A percentile compares a stretch with the other conserved stretches of the same genome.
Evolutionary conservation across 2,113 vertebrate genomes (phyloP).

Genomic region (Dipodomys merriami): DNA sequence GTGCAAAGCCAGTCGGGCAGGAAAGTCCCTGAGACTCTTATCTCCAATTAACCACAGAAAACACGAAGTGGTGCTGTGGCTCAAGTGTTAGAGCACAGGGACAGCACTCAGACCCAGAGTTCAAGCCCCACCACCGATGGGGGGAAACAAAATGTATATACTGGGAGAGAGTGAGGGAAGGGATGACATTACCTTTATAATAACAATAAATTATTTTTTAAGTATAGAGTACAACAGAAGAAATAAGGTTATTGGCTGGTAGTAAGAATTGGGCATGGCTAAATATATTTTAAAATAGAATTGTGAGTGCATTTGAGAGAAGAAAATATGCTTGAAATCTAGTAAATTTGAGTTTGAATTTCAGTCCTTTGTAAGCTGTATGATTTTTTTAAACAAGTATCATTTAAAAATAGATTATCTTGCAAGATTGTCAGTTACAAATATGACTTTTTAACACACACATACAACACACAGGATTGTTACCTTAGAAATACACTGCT

Average conservation of each 20-base stretch:
- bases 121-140: too few relatives aligned
- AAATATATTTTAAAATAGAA: conserved; percentile 7
- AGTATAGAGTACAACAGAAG: background rate
- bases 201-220: background rate
- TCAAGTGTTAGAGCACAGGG: too few relatives aligned
- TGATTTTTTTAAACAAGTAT: background rate
- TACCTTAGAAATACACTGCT: background rate
- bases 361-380: conserved; percentile 19
- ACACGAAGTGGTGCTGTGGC: too few relatives aligned
- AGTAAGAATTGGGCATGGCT: background rate
- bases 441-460: background rate
- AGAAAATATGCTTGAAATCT: background rate
- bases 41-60: too few relatives aligned
- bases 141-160: too few relatives aligned
- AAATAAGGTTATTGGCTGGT: conserved; percentile 11
- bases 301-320: background rate
- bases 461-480: background rate
- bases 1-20: too few relatives aligned
- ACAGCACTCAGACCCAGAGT: too few relatives aligned
- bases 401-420: conserved; percentile 22
- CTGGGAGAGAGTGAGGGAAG: too few relatives aligned
- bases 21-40: too few relatives aligned
- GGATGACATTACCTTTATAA: too few relatives aligned
- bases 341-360: conserved; percentile 45
- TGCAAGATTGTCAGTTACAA: background rate